phyloP scores from a whole-genome alignment of 37 sponge, comb jelly and placozoan species.

The Aphrocallistes beatrix region DNA sequence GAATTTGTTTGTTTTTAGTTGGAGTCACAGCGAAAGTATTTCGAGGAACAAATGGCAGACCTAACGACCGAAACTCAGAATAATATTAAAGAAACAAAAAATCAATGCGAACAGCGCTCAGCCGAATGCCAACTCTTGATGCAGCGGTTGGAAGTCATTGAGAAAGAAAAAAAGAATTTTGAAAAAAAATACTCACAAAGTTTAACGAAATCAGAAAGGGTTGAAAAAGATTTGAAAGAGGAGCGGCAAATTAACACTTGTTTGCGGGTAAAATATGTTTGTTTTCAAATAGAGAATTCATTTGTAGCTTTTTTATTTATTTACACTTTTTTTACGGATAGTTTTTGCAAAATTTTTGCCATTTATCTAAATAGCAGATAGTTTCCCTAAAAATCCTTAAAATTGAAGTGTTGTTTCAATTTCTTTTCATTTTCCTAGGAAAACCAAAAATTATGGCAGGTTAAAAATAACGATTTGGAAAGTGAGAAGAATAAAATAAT shows the following conservation, averaged over 20 bases:
- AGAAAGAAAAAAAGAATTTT: slow-evolving; percentile 41
- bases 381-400: too few species aligned
- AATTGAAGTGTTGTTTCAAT: too few species aligned
- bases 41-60: slow-evolving; percentile 73
- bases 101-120: neutral
- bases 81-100: neutral
- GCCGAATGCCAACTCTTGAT: neutral
- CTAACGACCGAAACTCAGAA: neutral
- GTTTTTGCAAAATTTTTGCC: too few species aligned
- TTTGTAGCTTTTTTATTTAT: too few species aligned
- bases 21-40: slow-evolving; percentile 87
- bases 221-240: slow-evolving; percentile 58
- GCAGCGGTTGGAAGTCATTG: slow-evolving; percentile 22
- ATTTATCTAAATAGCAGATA: too few species aligned
- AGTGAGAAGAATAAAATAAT: neutral
- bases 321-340: too few species aligned
- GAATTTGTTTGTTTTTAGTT: too few species aligned
- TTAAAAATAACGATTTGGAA: neutral
- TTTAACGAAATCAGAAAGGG: slow-evolving; percentile 31
- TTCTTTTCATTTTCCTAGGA: too few species aligned
- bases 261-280: slow-evolving; percentile 21
- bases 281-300: too few species aligned
- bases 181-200: slow-evolving; percentile 51
- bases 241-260: slow-evolving; percentile 65
- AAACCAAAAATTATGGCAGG: slow-evolving; percentile 21